A percentile compares a stretch with the other conserved stretches of the same genome.
phyloP scores from a whole-genome alignment of 2,113 vertebrate genomes.

The Heloderma charlesbogerti region DNA sequence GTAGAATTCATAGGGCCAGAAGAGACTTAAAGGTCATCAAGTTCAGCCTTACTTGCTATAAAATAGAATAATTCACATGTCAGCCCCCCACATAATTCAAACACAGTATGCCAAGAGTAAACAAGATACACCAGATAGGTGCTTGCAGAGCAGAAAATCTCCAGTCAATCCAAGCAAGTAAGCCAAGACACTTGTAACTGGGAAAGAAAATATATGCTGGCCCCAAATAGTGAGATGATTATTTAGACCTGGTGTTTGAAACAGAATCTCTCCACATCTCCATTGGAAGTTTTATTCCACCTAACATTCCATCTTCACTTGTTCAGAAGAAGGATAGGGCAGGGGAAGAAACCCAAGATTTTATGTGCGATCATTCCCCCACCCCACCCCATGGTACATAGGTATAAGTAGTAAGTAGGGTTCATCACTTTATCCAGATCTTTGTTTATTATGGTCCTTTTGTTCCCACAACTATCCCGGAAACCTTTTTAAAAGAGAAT shows the following conservation, averaged over 20 bases:
- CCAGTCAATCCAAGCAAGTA: background rate
- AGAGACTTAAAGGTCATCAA: background rate
- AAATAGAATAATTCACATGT: background rate
- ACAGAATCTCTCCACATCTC: background rate
- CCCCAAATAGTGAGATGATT: background rate
- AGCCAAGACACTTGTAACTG: background rate
- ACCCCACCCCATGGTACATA: too few relatives aligned
- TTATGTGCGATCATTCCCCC: background rate
- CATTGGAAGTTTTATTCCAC: background rate
- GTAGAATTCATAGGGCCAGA: background rate
- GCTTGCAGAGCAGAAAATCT: background rate
- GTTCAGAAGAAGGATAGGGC: background rate
- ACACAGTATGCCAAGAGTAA: background rate
- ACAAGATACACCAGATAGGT: background rate
- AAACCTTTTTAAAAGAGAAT: background rate
- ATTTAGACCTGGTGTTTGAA: background rate
- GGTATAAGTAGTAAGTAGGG: background rate
- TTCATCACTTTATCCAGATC: background rate
- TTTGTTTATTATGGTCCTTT: background rate
- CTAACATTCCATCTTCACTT: background rate
- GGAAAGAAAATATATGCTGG: background rate
- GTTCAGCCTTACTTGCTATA: background rate
- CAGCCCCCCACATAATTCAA: background rate
- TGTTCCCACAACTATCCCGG: background rate
- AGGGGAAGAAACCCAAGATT: background rate